Percentiles rank a stretch among this genome's conserved stretches.
Conservation (phyloP, 2,888 invertebrate species). For the Nomada goodeniana region DNA sequence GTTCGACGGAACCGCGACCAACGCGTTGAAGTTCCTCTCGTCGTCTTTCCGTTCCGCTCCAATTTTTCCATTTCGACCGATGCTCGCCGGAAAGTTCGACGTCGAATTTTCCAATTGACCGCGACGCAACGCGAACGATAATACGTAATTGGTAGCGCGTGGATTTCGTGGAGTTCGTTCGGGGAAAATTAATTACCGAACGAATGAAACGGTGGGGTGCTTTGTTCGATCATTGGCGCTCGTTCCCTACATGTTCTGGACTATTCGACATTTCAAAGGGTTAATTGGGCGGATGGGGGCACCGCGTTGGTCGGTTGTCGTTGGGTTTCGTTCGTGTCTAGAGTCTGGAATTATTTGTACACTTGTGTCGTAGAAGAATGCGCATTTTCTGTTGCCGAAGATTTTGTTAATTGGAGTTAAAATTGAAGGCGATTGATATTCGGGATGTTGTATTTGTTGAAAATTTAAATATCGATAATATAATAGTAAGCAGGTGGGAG, state of each 20-base stretch:
- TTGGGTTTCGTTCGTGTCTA: not conserved
- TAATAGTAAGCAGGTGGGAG: no score
- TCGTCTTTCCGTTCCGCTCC: not conserved
- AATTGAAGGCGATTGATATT: no score
- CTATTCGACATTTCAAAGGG: not conserved
- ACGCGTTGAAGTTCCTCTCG: conserved; percentile 25
- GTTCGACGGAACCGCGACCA: conserved; percentile 34
- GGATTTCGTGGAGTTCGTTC: not conserved
- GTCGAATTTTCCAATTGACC: conserved; percentile 27
- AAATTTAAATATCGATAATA: no score
- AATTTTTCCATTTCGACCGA: conserved; percentile 18
- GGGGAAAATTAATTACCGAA: conserved; percentile 2
- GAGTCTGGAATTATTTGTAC: no score
- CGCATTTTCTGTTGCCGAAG: no score
- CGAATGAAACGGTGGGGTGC: not conserved
- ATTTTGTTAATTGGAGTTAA: no score
- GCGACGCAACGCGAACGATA: conserved; percentile 20
- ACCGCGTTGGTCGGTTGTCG: not conserved
- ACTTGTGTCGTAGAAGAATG: no score
- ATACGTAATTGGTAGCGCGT: not conserved
- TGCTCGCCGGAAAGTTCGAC: conserved; percentile 14
- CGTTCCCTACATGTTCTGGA: not conserved
- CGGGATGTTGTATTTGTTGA: no score
- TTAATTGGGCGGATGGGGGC: not conserved
- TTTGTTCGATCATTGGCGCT: not conserved